Evolutionary conservation across 2,113 vertebrate species (phyloP).

Genomic region (Notothenia coriiceps): DNA sequence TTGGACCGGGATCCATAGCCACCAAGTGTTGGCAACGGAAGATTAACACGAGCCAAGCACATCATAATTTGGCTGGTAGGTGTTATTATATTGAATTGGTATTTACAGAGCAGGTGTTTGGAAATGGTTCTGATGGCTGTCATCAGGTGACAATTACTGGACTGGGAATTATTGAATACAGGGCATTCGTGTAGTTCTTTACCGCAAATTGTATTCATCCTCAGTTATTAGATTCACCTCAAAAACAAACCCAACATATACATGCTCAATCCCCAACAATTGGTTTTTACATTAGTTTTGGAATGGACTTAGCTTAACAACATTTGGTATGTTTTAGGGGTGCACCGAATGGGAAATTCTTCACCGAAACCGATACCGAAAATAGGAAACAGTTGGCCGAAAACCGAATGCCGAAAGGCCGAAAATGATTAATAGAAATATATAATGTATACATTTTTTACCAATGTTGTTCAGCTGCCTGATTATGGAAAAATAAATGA

Average conservation of each 20-base stretch:
- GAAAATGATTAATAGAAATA: too few species aligned
- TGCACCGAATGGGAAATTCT: too few species aligned
- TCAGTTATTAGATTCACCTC: not conserved
- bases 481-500: too few species aligned
- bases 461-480: too few species aligned
- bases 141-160: slow-evolving; percentile 36
- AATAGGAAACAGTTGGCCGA: too few species aligned
- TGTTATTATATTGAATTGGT: slow-evolving; percentile 8
- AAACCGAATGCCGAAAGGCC: too few species aligned
- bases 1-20: not conserved
- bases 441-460: too few species aligned
- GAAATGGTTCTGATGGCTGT: slow-evolving; percentile 12
- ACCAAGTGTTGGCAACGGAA: slow-evolving; percentile 8
- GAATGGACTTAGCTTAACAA: not conserved
- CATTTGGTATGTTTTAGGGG: too few species aligned
- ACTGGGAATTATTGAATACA: not conserved
- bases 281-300: too few species aligned
- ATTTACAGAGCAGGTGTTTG: slow-evolving; percentile 43
- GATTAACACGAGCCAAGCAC: not conserved
- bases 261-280: too few species aligned
- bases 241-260: not conserved
- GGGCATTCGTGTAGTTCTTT: not conserved
- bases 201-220: not conserved
- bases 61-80: slow-evolving; percentile 24
- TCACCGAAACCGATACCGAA: too few species aligned